Percentiles rank a stretch among this genome's conserved stretches.
phyloP scores from a whole-genome alignment of 1,140 invertebrate genomes.

The Adoxophyes honmai region DNA sequence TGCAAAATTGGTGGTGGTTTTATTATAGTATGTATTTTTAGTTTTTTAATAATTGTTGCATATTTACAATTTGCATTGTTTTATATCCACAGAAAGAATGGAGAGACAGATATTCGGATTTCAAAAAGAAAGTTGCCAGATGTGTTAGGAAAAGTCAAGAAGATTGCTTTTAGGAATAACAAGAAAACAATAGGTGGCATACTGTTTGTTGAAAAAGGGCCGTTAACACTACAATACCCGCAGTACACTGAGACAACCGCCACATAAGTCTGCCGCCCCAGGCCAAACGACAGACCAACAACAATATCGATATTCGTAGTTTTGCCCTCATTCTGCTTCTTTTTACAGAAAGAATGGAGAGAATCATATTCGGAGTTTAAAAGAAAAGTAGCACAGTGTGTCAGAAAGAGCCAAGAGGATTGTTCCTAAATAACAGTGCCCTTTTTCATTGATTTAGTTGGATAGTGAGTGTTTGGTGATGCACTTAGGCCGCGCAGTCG shows the following conservation, averaged over 20 bases:
- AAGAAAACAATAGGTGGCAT: constrained; percentile 47
- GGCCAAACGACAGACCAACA: constrained; percentile 30
- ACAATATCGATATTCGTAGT: constrained; percentile 46
- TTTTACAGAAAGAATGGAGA: constrained; percentile 97
- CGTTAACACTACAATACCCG: constrained; percentile 43
- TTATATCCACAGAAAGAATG: constrained; percentile 93
- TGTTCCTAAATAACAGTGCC: constrained; percentile 83
- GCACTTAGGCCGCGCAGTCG: constrained; percentile 48
- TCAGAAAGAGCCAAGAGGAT: constrained; percentile 99
- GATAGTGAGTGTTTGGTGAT: constrained; percentile 71
- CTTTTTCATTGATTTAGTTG: constrained; percentile 72
- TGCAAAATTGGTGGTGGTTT: too few species aligned
- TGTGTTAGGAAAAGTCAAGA: constrained; percentile 99
- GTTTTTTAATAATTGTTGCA: constrained; percentile 9
- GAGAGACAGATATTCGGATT: constrained; percentile 96
- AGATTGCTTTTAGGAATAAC: constrained; percentile 86
- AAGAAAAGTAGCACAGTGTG: constrained; percentile 97
- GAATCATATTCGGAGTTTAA: constrained; percentile 98
- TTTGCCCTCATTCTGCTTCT: constrained; percentile 71
- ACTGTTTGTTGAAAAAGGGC: constrained; percentile 61
- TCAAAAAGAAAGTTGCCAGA: constrained; percentile 96
- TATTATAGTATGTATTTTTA: too few species aligned
- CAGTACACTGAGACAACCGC: constrained; percentile 36
- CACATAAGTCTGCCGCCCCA: constrained; percentile 40
- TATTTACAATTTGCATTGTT: constrained; percentile 38